phyloP scores from a whole-genome alignment of 2,888 invertebrate species.

The Drosophila buzzatii region DNA sequence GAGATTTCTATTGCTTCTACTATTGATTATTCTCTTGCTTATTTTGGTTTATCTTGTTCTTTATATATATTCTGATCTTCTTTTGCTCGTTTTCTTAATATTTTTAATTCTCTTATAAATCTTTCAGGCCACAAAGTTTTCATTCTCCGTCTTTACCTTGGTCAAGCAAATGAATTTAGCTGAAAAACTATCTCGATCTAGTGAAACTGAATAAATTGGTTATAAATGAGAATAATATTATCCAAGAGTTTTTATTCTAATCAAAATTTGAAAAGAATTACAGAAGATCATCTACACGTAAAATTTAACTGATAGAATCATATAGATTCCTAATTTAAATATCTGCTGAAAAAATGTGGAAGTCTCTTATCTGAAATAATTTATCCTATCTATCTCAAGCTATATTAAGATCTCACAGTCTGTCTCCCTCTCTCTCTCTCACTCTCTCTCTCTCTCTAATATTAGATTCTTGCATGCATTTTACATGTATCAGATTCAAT shows the following conservation, averaged over 20 bases:
- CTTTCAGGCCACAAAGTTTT: conserved; percentile 76
- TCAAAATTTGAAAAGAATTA: too few species aligned
- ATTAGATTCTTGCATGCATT: too few species aligned
- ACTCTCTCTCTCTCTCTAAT: neutral
- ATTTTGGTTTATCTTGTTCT: neutral
- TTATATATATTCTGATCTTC: too few species aligned
- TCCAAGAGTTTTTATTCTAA: neutral
- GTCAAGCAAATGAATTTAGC: conserved; percentile 79
- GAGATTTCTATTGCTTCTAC: neutral
- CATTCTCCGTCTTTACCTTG: conserved; percentile 78
- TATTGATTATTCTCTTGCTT: neutral
- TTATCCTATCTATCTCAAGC: neutral
- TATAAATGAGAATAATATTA: neutral
- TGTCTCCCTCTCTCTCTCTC: neutral
- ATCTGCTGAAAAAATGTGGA: too few species aligned
- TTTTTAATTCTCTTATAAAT: too few species aligned
- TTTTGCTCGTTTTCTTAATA: neutral
- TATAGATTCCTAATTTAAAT: too few species aligned
- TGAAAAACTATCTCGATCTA: conserved; percentile 50
- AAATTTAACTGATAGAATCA: too few species aligned
- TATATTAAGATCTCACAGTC: too few species aligned
- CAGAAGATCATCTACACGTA: too few species aligned
- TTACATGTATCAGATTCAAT: neutral
- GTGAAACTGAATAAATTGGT: neutral
- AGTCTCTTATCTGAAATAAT: too few species aligned